Percentiles rank a stretch among this genome's conserved stretches.
Evolutionary conservation across 2,888 invertebrate species (phyloP).

Genomic region (Thymelicus acteon): DNA sequence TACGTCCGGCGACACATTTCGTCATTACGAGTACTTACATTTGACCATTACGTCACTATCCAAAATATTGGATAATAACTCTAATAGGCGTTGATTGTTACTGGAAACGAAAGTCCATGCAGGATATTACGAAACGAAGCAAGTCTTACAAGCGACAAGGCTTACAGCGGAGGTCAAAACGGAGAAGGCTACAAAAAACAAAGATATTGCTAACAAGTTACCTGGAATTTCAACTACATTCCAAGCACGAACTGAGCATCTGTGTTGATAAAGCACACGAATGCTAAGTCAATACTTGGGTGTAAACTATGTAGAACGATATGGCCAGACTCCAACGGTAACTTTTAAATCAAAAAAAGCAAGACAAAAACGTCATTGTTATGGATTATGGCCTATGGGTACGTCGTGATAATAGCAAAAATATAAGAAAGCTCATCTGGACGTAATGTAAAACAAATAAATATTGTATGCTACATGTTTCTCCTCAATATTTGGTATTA

Average conservation of each 20-base stretch:
- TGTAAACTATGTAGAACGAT: slow-evolving; percentile 3
- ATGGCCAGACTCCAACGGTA: not conserved
- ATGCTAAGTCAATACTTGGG: slow-evolving; percentile 11
- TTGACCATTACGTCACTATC: slow-evolving; percentile 61
- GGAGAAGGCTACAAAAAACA: slow-evolving; percentile 5
- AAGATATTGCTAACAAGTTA: not conserved
- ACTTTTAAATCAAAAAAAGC: not conserved
- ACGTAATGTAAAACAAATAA: no score
- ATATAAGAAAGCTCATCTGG: no score
- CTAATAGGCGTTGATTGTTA: slow-evolving; percentile 44
- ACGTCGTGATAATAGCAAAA: no score
- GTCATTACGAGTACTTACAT: slow-evolving; percentile 54
- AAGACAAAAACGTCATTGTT: no score
- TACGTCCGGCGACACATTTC: slow-evolving; percentile 56
- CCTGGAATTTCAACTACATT: slow-evolving; percentile 39
- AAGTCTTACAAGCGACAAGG: not conserved
- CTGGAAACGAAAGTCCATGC: slow-evolving; percentile 52
- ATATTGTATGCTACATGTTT: no score
- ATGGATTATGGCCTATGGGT: no score
- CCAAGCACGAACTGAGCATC: slow-evolving; percentile 38
- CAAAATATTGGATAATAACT: slow-evolving; percentile 56
- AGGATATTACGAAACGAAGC: slow-evolving; percentile 13
- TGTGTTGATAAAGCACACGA: slow-evolving; percentile 20
- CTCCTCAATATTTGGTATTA: no score
- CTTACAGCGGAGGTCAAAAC: not conserved